phyloP scores from a whole-genome alignment of 1,140 invertebrate genomes.

The Oryzaephilus surinamensis region DNA sequence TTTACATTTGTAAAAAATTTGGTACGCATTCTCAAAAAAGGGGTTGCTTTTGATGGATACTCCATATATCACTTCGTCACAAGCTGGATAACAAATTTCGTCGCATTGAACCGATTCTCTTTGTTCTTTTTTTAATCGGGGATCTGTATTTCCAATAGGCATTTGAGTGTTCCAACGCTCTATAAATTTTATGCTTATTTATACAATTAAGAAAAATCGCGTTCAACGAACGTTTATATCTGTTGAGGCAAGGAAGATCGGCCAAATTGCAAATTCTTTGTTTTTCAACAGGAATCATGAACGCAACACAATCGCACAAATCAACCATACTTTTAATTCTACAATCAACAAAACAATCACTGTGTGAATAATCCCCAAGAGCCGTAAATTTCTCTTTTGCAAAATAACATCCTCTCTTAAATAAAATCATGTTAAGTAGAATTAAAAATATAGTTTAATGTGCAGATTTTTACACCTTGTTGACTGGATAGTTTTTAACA shows the following conservation, averaged over 20 bases:
- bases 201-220: neutral
- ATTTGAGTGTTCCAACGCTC: constrained; percentile 1
- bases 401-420: constrained; percentile 45
- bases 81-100: constrained; percentile 2
- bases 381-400: constrained; percentile 35
- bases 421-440: neutral
- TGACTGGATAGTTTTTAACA: constrained; percentile 20
- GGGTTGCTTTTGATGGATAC: neutral
- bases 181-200: neutral
- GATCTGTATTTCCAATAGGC: neutral
- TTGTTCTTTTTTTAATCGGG: constrained; percentile 2
- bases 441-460: neutral
- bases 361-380: constrained; percentile 41
- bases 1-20: neutral
- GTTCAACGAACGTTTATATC: constrained; percentile 24
- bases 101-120: constrained; percentile 2
- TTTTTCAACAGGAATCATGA: constrained; percentile 26
- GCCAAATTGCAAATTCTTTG: constrained; percentile 35
- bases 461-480: constrained; percentile 18
- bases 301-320: constrained; percentile 45
- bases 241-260: constrained; percentile 39
- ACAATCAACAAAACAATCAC: constrained; percentile 46
- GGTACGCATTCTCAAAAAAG: constrained; percentile 3
- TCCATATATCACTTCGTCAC: constrained; percentile 1
- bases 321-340: constrained; percentile 38